Conservation (phyloP, 2,113 vertebrate genomes). For the Gnathochromis pfefferi region DNA sequence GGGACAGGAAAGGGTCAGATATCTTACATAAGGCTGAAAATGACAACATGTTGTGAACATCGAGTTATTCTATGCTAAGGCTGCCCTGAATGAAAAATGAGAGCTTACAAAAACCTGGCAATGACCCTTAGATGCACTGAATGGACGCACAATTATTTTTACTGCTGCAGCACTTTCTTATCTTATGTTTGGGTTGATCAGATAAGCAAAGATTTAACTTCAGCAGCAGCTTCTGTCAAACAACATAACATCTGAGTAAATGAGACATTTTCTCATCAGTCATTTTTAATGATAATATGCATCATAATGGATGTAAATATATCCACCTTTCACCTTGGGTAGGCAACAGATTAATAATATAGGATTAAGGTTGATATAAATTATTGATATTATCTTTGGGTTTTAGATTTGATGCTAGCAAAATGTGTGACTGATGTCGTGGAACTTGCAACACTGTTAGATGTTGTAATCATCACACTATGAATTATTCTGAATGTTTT, state of each 20-base stretch:
- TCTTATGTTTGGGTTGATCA: background rate
- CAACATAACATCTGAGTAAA: background rate
- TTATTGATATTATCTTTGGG: constrained; percentile 10
- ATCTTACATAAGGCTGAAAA: background rate
- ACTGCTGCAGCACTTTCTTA: background rate
- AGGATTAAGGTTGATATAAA: constrained; percentile 27
- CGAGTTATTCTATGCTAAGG: background rate
- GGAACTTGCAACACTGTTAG: background rate
- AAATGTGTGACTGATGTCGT: background rate
- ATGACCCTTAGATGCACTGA: background rate
- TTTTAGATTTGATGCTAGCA: background rate
- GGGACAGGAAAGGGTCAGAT: background rate
- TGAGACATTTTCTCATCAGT: background rate
- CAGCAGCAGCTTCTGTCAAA: background rate
- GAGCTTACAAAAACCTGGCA: constrained; percentile 20
- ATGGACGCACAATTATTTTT: background rate
- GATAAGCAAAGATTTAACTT: background rate
- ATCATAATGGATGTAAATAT: background rate
- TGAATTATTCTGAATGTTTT: background rate
- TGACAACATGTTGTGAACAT: background rate
- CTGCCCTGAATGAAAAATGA: background rate
- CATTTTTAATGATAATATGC: background rate
- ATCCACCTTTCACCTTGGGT: background rate
- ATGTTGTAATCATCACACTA: background rate
- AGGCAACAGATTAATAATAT: background rate